A percentile compares a stretch with the other conserved stretches of the same genome.
Evolutionary conservation across 1,140 invertebrate species (phyloP).

Genomic region (Pinna nobilis): DNA sequence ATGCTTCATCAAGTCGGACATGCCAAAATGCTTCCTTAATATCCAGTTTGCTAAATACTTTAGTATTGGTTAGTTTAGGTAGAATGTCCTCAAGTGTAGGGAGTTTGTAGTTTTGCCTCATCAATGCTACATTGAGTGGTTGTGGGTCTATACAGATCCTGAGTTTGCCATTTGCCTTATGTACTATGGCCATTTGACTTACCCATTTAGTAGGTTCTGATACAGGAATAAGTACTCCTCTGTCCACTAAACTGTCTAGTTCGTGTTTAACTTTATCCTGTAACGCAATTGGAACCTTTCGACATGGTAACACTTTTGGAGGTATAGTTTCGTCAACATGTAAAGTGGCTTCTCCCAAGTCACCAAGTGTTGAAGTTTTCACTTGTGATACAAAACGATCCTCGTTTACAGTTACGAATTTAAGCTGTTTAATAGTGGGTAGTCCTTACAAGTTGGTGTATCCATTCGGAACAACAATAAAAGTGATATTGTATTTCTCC

Average conservation of each 20-base stretch:
- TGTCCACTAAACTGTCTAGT: slow-evolving; percentile 26
- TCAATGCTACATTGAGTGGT: too few relatives aligned
- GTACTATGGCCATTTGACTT: slow-evolving; percentile 29
- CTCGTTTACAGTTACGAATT: slow-evolving; percentile 20
- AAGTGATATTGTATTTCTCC: not conserved
- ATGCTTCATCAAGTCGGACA: slow-evolving; percentile 58
- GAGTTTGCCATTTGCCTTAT: slow-evolving; percentile 26
- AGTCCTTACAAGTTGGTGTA: slow-evolving; percentile 18
- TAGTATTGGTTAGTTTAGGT: slow-evolving; percentile 41
- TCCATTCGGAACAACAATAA: slow-evolving; percentile 26
- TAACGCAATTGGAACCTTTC: slow-evolving; percentile 25
- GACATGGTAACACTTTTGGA: slow-evolving; percentile 13
- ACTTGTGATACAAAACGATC: slow-evolving; percentile 12
- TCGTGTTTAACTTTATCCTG: slow-evolving; percentile 32
- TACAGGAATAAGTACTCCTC: slow-evolving; percentile 29
- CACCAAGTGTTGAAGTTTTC: slow-evolving; percentile 8
- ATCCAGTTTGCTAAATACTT: slow-evolving; percentile 50
- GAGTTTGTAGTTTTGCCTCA: too few relatives aligned
- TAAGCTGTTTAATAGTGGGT: not conserved
- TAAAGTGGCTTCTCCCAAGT: slow-evolving; percentile 28
- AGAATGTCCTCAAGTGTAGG: too few relatives aligned
- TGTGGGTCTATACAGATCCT: slow-evolving; percentile 18
- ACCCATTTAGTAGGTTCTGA: slow-evolving; percentile 26
- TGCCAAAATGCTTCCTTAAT: slow-evolving; percentile 51
- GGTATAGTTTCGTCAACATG: not conserved